Percentiles rank a stretch among this genome's conserved stretches.
Conservation (phyloP, 2,888 invertebrate species). For the Scaptomyza polygonia region DNA sequence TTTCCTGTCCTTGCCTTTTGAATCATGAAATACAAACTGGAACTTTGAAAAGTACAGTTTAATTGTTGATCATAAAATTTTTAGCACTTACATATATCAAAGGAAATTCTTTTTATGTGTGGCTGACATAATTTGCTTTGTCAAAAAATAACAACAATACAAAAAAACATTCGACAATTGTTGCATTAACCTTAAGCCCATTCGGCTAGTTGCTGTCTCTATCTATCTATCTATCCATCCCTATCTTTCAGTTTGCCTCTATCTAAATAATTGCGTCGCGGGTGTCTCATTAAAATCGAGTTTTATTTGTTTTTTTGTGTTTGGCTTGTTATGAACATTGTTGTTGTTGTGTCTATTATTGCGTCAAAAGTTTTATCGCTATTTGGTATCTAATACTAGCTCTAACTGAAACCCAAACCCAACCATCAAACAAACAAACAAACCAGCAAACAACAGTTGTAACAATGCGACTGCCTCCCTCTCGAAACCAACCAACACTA, state of each 20-base stretch:
- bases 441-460: slow-evolving; percentile 28
- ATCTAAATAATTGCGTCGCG: slow-evolving; percentile 49
- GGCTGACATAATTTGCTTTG: slow-evolving; percentile 7
- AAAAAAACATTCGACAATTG: slow-evolving; percentile 40
- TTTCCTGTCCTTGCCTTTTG: not conserved
- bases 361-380: slow-evolving; percentile 61
- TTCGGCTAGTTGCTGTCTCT: slow-evolving; percentile 23
- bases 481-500: no score
- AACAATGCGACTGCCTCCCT: slow-evolving; percentile 53
- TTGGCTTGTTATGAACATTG: slow-evolving; percentile 37
- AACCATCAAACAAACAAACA: slow-evolving; percentile 11
- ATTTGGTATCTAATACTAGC: slow-evolving; percentile 55
- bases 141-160: slow-evolving; percentile 53
- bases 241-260: slow-evolving; percentile 1
- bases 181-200: slow-evolving; percentile 52
- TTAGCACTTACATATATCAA: no score
- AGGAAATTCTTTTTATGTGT: no score
- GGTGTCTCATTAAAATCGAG: slow-evolving; percentile 55
- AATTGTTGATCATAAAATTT: no score
- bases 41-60: no score
- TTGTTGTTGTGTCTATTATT: slow-evolving; percentile 48
- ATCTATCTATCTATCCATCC: slow-evolving; percentile 11
- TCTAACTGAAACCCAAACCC: slow-evolving; percentile 10
- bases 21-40: no score
- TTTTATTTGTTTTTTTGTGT: slow-evolving; percentile 13